Base-by-base conservation (phyloP, 2,797 vertebrate genomes). In the Sebastolobus alascanus region DNA sequence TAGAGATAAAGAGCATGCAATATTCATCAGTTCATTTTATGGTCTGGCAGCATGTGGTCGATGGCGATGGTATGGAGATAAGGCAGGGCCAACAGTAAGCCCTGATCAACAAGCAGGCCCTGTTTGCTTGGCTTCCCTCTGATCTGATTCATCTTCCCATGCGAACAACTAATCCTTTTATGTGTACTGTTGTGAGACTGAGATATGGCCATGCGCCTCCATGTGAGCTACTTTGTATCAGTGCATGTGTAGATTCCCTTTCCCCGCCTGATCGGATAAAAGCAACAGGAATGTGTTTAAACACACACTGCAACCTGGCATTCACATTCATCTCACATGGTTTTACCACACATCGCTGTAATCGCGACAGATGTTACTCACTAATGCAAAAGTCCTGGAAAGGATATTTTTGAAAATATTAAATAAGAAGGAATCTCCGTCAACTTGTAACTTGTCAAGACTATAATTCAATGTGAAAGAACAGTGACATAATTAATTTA, bases 111-210 rank as follows among this genome's bases (percentile, higher is more conserved):
- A 61, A 79, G 66, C 74, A 58, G 33, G 33, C 54, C 46, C 31
- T 87, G 76, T 54, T 87, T n/a, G 52, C 65, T 73, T 67, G 46
- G 69, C 60, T 85, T n/a, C 56, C 56, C 50, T 68, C 52, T 63
- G 58, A 80, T 84, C 52, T 68, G 58, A 80, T 84, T 82, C 73
- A 78, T 84, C 82, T 87, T 73, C 54, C 71, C 84, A 78, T 78
- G 65, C 22, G 1, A 71, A 64, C 69, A 56, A 6, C 67, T 86
- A 78, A 85, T 90, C 85, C 75, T 73, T 84, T 80, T 78, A 78
- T 81, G 82, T 81, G 70, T 76, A 40, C 56, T 61, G 73, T 75
- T 75, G 75, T 84, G 71, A 78, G 78, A 75, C 82, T 35, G 60
- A 63, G 71, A 79, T 27, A 52, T 31, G 61, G 77, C 83, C 46